Conservation (phyloP, 2,888 invertebrate genomes). For the Mamestra brassicae region DNA sequence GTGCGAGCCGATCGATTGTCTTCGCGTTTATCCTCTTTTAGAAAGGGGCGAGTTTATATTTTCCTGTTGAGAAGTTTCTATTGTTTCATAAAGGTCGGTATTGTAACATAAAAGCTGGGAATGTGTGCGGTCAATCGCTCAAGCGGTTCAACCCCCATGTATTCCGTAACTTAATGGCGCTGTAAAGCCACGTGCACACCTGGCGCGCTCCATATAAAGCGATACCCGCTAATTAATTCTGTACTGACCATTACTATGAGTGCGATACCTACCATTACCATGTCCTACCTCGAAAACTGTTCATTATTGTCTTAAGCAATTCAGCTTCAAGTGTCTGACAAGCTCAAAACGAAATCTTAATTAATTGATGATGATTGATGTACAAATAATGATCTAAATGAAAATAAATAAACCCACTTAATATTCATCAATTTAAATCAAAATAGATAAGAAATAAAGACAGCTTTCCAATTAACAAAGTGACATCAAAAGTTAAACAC, state of each 20-base stretch:
- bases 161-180: constrained; percentile 81
- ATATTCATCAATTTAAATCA: constrained; percentile 58
- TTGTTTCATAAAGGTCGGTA: constrained; percentile 67
- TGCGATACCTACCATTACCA: constrained; percentile 81
- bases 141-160: constrained; percentile 77
- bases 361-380: constrained; percentile 53
- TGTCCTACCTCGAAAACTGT: constrained; percentile 74
- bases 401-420: constrained; percentile 51
- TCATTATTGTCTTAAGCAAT: constrained; percentile 67
- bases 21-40: constrained; percentile 65
- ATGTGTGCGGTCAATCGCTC: constrained; percentile 80
- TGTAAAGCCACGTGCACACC: constrained; percentile 85
- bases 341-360: constrained; percentile 33
- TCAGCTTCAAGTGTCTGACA: constrained; percentile 12
- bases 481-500: constrained; percentile 56
- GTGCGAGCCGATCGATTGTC: constrained; percentile 58
- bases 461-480: constrained; percentile 60
- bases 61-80: constrained; percentile 64
- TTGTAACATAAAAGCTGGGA: constrained; percentile 68
- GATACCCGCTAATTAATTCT: constrained; percentile 87
- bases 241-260: constrained; percentile 80
- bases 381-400: constrained; percentile 41
- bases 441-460: constrained; percentile 46
- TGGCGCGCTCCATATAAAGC: constrained; percentile 77
- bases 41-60: constrained; percentile 59